Percentiles rank a stretch among this genome's conserved stretches.
Conservation (phyloP, 2,797 vertebrate genomes). For the Moxostoma hubbsi region DNA sequence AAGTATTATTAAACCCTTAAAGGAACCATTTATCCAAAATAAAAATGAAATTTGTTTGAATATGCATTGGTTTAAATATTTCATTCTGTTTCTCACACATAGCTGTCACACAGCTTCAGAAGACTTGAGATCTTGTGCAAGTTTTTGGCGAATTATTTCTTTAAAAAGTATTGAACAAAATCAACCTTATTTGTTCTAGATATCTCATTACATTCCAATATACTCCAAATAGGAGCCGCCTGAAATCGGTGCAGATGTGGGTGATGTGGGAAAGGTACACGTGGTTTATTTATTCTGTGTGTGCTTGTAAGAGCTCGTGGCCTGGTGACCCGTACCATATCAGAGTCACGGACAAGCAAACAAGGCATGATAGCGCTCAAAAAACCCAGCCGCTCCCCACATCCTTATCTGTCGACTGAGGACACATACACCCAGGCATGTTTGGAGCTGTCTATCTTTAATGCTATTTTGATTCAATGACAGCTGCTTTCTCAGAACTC, state of each 20-base stretch:
- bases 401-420: constrained; percentile 21
- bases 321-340: constrained; percentile 14
- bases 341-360: constrained; percentile 35
- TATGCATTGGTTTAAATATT: no score
- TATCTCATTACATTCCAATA: no score
- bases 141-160: no score
- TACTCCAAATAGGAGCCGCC: neutral
- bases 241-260: constrained; percentile 7
- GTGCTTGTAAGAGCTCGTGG: constrained; percentile 9
- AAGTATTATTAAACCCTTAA: no score
- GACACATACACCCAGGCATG: neutral
- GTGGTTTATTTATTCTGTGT: constrained; percentile 7
- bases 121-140: no score
- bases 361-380: constrained; percentile 16
- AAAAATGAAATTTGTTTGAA: no score
- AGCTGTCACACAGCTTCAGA: no score
- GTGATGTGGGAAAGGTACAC: neutral
- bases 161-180: no score
- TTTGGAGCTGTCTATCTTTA: neutral
- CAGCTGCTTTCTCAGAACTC: no score
- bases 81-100: no score
- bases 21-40: no score
- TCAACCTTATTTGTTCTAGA: no score
- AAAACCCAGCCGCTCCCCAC: neutral
- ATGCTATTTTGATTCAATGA: neutral